Evolutionary conservation across 2,888 invertebrate species (phyloP), one percentile per base, ranked within the genome.

Genomic region (Tigriopus californicus): DNA sequence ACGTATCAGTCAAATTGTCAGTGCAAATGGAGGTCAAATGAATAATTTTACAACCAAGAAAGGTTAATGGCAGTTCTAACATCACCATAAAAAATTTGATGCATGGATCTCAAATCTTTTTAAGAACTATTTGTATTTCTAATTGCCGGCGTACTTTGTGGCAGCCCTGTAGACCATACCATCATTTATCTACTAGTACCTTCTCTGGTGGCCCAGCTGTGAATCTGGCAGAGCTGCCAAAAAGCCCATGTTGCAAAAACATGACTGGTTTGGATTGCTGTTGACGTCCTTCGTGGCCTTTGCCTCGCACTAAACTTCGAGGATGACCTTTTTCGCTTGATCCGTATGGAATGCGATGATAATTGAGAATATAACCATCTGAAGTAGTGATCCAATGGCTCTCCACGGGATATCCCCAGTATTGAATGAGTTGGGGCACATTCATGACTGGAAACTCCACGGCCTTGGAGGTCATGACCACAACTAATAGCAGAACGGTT

Each of bases 401-500:
- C 42, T 56, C 56, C 3, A 41, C 56, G 18, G 56, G 56, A 56
- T 56, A 56, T 22, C 56, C 56, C 22, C 41, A 40, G 13, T 56
- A 40, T 15, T 15, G 41, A 22, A 56, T 56, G 20, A 56, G 15
- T 22, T 56, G 42, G 22, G 49, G 49, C 49, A 44, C 44, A 44
- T 11, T 44, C 44, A 44, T 44, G 18, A 44, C 10, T n/a, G 44
- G 44, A 18, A 44, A 44, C n/a, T 44, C 44, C 44, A 18, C 44
- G 5, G 44, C n/a, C 15, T 33, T 33, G 8, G 33, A 33, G 33
- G 33, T 33, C 33, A 33, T 3, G 3, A 33, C 33, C 8, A 8
- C 3, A 33, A 8, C 33, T 8, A 33, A 33, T 8, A 33, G 3
- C 8, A 33, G 8, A 8, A 33, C 33, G 4, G 8, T 33, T 8